Evolutionary conservation across 2,113 vertebrate genomes (phyloP), one percentile per base, ranked within the genome.

Genomic region (Perca flavescens): DNA sequence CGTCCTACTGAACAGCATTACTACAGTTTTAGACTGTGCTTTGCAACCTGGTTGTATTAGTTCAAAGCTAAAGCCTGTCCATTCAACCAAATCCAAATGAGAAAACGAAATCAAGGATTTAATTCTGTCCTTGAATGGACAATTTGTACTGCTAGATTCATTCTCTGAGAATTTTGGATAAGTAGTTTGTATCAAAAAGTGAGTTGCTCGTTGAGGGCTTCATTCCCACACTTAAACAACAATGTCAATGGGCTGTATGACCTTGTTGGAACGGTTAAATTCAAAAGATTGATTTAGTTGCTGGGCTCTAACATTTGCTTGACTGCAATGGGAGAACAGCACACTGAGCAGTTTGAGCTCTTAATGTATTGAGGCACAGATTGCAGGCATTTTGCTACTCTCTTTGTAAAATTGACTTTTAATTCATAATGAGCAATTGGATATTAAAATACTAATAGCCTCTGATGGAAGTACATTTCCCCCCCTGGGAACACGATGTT

Each of bases 331-430:
- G 54, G 46, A 69, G 31, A 76, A 31, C 63, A 12, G 47, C 63
- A 34, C 25, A 11, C 3, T 49, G 72, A 86, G 69, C 56, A 56
- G 57, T 74, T 60, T 36, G 13, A 70, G 31, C 80, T 68, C 9
- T 21, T 54, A 63, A 82, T 74, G 58, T 34, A 82, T 40, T 6
- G 22, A 74, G 61, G 53, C 80, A 71, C 64, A 83, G 82, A 89
- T 75, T 82, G 61, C 40, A 40, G 75, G 40, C 74, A 46, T 88
- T 82, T 81, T 85, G 77, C 71, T 79, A 19, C 22, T 16, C 80
- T 82, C 68, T 91, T 88, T 86, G 85, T 83, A 49, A 86, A 86
- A 90, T 71, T 79, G 81, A 61, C 80, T 89, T 92, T 89, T 93
- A 91, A 93, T 93, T 88, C 57, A 49, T 74, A 83, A 92, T 83